A percentile compares a stretch with the other conserved stretches of the same genome.
These are phyloP conservation scores for Linurgus olivaceus DNA, from an alignment of 2,797 vertebrate species.

Conservation along the genomic window DNA sequence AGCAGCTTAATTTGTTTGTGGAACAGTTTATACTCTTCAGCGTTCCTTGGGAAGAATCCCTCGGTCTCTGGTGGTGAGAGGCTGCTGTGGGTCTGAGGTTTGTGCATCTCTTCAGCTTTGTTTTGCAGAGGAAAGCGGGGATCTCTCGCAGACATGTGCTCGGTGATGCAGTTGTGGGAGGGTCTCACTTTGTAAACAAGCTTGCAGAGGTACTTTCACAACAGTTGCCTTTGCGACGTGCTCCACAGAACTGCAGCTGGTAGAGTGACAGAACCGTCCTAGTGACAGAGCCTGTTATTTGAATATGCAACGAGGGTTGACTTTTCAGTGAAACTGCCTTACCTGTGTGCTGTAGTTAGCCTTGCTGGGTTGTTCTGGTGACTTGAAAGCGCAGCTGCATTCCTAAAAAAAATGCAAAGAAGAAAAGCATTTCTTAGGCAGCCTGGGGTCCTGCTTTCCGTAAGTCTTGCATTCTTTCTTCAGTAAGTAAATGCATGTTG, in stretches of 20 bases:
- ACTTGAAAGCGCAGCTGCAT: background rate
- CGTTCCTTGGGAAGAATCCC: background rate
- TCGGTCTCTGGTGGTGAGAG: background rate
- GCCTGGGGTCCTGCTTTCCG: background rate
- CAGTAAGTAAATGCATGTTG: background rate
- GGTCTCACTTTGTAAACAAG: slow-evolving; percentile 69
- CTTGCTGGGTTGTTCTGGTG: background rate
- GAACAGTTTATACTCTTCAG: background rate
- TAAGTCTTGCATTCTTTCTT: background rate
- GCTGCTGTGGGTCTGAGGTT: background rate
- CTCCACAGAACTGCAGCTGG: background rate
- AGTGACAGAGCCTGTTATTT: background rate
- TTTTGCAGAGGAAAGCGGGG: background rate
- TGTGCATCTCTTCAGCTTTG: background rate
- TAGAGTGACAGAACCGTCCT: background rate
- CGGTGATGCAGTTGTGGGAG: slow-evolving; percentile 67
- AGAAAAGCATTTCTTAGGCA: background rate
- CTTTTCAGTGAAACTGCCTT: background rate
- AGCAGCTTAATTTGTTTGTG: background rate
- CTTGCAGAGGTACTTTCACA: slow-evolving; percentile 51
- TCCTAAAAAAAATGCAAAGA: background rate
- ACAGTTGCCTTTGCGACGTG: background rate
- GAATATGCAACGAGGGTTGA: background rate
- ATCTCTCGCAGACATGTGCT: slow-evolving; percentile 58
- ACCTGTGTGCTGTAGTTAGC: background rate